Conservation (phyloP, 2,888 invertebrate genomes). For the Protonemura montana region DNA sequence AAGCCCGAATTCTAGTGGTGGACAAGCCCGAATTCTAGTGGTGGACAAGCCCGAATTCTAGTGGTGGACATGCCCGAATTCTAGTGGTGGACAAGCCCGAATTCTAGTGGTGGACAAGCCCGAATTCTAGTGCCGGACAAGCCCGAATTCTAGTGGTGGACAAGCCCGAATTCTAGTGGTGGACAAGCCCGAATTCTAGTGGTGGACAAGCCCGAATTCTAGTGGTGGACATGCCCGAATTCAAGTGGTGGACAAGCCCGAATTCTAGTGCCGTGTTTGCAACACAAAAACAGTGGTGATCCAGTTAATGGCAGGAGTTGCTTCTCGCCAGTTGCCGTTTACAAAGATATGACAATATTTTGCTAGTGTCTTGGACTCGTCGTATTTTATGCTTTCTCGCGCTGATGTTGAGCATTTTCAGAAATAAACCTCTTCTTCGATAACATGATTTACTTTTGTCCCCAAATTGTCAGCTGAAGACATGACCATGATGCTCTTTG, state of each 20-base stretch:
- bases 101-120: not conserved
- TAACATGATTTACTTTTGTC: no score
- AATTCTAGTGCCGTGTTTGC: not conserved
- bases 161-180: not conserved
- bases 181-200: not conserved
- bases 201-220: not conserved
- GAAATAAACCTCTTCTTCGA: no score
- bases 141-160: not conserved
- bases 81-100: not conserved
- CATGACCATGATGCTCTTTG: no score
- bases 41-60: not conserved
- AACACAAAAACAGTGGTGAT: not conserved
- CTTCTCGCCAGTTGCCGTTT: no score
- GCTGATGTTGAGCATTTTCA: no score
- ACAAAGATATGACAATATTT: no score
- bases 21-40: not conserved
- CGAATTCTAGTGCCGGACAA: not conserved
- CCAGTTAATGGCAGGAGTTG: no score
- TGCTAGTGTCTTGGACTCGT: no score
- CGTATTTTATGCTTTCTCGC: no score
- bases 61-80: not conserved
- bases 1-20: not conserved
- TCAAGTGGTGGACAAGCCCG: not conserved
- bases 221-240: no score
- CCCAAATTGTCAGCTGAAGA: no score